Evolutionary conservation across 2,888 invertebrate species (phyloP), one percentile per base, ranked within the genome.

Genomic region (Notocelia uddmanniana): DNA sequence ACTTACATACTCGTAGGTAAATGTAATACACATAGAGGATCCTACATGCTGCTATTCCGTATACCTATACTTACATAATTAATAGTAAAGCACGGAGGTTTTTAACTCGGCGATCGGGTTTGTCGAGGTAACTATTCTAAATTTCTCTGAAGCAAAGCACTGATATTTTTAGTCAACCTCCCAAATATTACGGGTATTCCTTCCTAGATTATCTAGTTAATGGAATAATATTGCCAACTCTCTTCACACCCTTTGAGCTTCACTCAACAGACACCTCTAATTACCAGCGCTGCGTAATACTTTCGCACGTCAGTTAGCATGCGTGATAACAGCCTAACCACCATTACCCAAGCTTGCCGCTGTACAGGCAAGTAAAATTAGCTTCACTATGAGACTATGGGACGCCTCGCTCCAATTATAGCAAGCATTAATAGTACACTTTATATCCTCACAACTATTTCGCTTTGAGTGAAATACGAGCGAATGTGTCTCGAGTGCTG

Each of bases 401-500:
- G 91, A 85, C 91, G 90, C 90, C 90, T 76, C 79, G 74, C 64
- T 83, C 84, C 86, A 81, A 83, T 89, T 89, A 87, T 91, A 91
- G 87, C 80, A 66, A 68, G 76, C 85, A 85, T 86, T 87, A 84
- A 86, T 87, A 86, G 87, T 85, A 82, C 82, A 79, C 82, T 87
- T 86, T 88, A 85, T 86, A 84, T 85, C 78, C 80, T 80, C 80
- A 76, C 76, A 85, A 83, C 85, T 87, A 90, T 90, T 88, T 87
- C 83, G 85, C 88, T 85, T 83, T 80, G 86, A 89, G 88, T 89
- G 89, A 90, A 88, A 86, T 89, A 90, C 87, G 87, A 81, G 81
- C 84, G 77, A 85, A 83, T 80, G 81, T 81, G 84, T 83, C 82
- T 83, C 83, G 79, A 75, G 73, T 74, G 37, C 84, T 91, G 91